phyloP scores from a whole-genome alignment of 2,113 vertebrate genomes.

The Phycodurus eques region DNA sequence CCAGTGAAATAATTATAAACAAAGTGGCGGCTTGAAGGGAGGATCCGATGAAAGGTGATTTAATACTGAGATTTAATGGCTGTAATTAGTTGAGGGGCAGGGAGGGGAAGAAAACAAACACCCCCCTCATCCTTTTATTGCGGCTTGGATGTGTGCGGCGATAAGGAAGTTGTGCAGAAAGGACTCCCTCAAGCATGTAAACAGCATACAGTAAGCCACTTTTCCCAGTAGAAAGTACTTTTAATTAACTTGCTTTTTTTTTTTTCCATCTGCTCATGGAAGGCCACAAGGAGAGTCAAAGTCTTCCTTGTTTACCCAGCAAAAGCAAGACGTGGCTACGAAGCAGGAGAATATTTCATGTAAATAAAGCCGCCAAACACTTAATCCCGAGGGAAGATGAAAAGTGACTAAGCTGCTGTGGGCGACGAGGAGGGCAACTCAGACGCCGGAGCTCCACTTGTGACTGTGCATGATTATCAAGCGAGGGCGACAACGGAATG shows the following conservation, averaged over 20 bases:
- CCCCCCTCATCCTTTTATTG: not conserved
- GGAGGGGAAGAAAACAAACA: not conserved
- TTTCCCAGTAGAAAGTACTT: constrained; percentile 32
- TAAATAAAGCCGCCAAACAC: constrained; percentile 52
- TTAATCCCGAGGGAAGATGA: constrained; percentile 49
- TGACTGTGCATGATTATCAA: constrained; percentile 53
- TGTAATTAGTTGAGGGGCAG: not conserved
- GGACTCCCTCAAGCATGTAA: constrained; percentile 37
- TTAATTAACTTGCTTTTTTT: constrained; percentile 34
- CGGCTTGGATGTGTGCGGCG: constrained; percentile 6
- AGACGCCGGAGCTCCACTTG: constrained; percentile 26
- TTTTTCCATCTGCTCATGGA: constrained; percentile 21
- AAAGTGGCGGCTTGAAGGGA: not conserved
- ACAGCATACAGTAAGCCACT: constrained; percentile 36
- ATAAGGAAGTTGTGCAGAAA: constrained; percentile 32
- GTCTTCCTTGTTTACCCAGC: constrained; percentile 35
- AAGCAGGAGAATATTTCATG: constrained; percentile 48
- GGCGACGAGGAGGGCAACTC: not conserved
- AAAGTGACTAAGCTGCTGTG: constrained; percentile 43
- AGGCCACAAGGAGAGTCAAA: constrained; percentile 44
- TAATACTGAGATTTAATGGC: constrained; percentile 2
- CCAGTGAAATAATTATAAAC: not conserved
- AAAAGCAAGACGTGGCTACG: constrained; percentile 25
- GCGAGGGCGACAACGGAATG: constrained; percentile 6
- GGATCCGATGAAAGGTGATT: constrained; percentile 2